A percentile compares a stretch with the other conserved stretches of the same genome.
Conservation (phyloP, 2,113 vertebrate species). For the Trematocara nigrifrons region DNA sequence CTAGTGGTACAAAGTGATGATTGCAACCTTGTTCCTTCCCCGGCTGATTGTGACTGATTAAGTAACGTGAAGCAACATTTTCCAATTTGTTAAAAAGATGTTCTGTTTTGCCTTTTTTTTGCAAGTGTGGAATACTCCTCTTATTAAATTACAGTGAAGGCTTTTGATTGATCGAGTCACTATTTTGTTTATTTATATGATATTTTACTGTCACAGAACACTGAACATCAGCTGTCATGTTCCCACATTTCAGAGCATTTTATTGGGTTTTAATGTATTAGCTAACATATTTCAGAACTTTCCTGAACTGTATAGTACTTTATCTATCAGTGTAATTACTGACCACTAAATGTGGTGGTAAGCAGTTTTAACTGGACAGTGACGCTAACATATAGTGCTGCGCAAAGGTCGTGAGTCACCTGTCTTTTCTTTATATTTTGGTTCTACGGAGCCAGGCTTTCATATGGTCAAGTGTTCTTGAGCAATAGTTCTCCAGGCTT, state of each 20-base stretch:
- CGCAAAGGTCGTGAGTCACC: neutral
- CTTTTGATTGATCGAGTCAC: neutral
- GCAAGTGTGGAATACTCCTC: neutral
- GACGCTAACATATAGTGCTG: neutral
- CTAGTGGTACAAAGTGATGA: neutral
- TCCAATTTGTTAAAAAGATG: neutral
- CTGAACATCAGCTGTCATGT: neutral
- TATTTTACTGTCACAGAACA: neutral
- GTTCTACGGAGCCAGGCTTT: neutral
- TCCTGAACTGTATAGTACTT: neutral
- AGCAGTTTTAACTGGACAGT: neutral
- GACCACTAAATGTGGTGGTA: neutral
- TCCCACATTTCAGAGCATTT: neutral
- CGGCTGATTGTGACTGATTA: neutral
- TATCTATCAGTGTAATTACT: neutral
- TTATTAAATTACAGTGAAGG: neutral
- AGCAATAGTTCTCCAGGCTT: neutral
- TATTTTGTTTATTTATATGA: neutral
- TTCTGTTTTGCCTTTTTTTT: neutral
- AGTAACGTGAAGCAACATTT: neutral
- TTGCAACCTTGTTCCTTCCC: neutral
- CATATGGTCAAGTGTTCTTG: neutral
- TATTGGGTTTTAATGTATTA: neutral
- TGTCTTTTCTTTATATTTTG: neutral
- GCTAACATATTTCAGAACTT: neutral